These are phyloP conservation scores for Sinocyclocheilus rhinocerous DNA, from an alignment of 2,113 vertebrate genomes.

Conservation along the genomic window DNA sequence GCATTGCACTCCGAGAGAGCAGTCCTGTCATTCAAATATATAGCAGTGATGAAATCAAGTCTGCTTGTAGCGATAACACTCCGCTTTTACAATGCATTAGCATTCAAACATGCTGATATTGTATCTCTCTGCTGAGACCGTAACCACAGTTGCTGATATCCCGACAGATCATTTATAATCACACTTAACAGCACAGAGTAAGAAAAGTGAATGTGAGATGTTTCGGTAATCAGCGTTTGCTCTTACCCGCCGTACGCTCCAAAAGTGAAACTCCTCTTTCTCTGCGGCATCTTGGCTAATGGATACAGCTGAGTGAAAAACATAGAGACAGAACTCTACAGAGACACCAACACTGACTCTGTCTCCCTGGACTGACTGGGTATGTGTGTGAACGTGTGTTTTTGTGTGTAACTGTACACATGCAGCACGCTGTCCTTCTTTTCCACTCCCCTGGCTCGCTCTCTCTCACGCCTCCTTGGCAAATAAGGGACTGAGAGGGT, in stretches of 20 bases:
- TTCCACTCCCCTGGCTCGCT: conserved; percentile 45
- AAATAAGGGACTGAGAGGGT: conserved; percentile 40
- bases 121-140: background rate
- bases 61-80: background rate
- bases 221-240: conserved; percentile 6
- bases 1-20: background rate
- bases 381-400: conserved; percentile 26
- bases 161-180: conserved; percentile 16
- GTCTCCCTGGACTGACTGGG: conserved; percentile 49
- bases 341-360: conserved; percentile 42
- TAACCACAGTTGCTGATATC: conserved; percentile 9
- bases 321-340: conserved; percentile 35
- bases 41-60: conserved; percentile 23
- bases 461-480: conserved; percentile 30
- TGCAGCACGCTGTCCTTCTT: conserved; percentile 39
- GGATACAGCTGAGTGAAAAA: conserved; percentile 41
- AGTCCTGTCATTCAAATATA: conserved; percentile 31
- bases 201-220: conserved; percentile 39
- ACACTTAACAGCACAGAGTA: conserved; percentile 16
- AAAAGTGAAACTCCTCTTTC: conserved; percentile 66
- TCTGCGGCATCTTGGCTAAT: conserved; percentile 58
- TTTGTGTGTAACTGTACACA: conserved; percentile 37
- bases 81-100: background rate
- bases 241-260: conserved; percentile 66
- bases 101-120: background rate